Evolutionary conservation across 2,797 vertebrate genomes (phyloP), one percentile per base, ranked within the genome.

Genomic region (Rhinatrema bivittatum): DNA sequence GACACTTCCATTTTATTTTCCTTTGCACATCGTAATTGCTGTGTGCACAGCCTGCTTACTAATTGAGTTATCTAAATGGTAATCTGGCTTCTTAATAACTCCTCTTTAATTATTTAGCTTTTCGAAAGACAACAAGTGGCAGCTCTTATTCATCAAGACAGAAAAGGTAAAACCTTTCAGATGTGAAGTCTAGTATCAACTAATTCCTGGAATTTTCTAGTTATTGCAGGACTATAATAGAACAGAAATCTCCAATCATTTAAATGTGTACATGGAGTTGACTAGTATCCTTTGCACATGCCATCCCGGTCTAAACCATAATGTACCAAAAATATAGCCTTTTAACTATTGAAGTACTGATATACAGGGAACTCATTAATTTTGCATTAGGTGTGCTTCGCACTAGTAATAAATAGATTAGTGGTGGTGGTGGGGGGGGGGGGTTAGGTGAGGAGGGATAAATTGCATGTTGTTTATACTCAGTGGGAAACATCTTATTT

Each of bases 41-140:
- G 33, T 27, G 16, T 37, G 17, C 32, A 39, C 25, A 51, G 43
- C 25, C 42, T 62, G 19, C 10, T 38, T 65, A 34, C 44, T 69
- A 57, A 69, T 61, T 56, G 31, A 54, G 32, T 33, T 56, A 53
- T 65, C 76, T 65, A 67, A 55, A 57, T 56, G 39, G 39, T 51
- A 30, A 54, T 68, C 63, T 60, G 26, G 16, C 43, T 71, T 74
- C 54, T 63, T 74, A 70, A 63, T 58, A 64, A 54, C 18, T 53
- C 23, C 39, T 67, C 30, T 65, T 65, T 55, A 72, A 72, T 61
- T 74, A 69, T 76, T 75, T 64, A 70, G 11, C 43, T 42, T 29
- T 52, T 58, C 56, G 53, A 42, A 25, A 69, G n/a, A n/a, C n/a
- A n/a, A n/a, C n/a, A n/a, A n/a, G n/a, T n/a, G n/a, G 38, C 20